These are phyloP conservation scores for Siniperca obscura DNA, from an alignment of 2,797 vertebrate genomes.

Conservation along the genomic window DNA sequence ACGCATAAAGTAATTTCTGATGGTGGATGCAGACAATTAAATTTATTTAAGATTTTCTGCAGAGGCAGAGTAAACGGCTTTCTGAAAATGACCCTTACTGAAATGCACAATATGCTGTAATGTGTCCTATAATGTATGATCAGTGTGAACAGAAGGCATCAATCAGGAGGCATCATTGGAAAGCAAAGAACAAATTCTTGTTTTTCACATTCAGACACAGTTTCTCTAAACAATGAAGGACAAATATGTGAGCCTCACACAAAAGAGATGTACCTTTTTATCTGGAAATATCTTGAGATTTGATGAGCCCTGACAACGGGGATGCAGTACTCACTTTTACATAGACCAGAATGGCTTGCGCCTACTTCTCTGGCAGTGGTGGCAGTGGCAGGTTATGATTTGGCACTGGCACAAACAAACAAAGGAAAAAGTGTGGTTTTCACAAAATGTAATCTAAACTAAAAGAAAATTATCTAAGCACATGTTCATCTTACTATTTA, in stretches of 20 bases:
- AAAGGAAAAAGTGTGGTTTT: not conserved
- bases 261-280: not conserved
- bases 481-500: not conserved
- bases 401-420: not conserved
- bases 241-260: slow-evolving; percentile 20
- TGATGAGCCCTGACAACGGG: slow-evolving; percentile 1
- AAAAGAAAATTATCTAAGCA: not conserved
- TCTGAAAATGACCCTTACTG: slow-evolving; percentile 81
- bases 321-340: slow-evolving; percentile 1
- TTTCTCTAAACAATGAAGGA: slow-evolving; percentile 28
- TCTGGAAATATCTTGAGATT: not conserved
- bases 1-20: slow-evolving; percentile 88
- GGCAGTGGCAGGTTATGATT: not conserved
- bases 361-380: not conserved
- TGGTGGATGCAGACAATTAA: slow-evolving; percentile 90
- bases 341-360: not conserved
- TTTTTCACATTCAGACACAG: slow-evolving; percentile 39
- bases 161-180: slow-evolving; percentile 60
- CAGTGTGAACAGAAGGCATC: slow-evolving; percentile 68
- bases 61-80: slow-evolving; percentile 79
- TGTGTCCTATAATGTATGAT: slow-evolving; percentile 74
- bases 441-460: not conserved
- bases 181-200: slow-evolving; percentile 52
- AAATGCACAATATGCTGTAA: slow-evolving; percentile 77
- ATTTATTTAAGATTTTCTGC: slow-evolving; percentile 89